phyloP scores from a whole-genome alignment of 1,140 invertebrate species.

The Caerostris extrusa region DNA sequence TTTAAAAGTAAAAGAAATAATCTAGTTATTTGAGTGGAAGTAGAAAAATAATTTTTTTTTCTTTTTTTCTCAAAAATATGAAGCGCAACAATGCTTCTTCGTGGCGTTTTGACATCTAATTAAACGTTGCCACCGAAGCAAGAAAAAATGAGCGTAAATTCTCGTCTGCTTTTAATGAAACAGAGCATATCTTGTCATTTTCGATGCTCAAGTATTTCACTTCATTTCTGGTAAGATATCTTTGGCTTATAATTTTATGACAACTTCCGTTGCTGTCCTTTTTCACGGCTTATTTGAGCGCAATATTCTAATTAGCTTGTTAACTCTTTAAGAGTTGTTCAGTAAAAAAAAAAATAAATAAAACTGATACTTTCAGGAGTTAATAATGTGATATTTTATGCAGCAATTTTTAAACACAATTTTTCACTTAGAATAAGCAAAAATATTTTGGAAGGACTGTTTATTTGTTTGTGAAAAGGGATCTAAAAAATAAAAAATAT shows the following conservation, averaged over 20 bases:
- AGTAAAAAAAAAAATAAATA: no score
- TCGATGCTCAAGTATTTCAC: background rate
- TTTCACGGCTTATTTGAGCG: background rate
- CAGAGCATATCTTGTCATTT: background rate
- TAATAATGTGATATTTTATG: no score
- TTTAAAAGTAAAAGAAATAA: conserved; percentile 6
- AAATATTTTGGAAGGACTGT: no score
- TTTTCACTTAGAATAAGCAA: no score
- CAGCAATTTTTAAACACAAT: no score
- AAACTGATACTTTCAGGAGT: no score
- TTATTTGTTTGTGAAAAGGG: no score
- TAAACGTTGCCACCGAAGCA: background rate
- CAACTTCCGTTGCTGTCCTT: background rate
- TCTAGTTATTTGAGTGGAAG: conserved; percentile 18
- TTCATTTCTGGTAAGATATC: background rate
- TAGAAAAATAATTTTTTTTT: background rate
- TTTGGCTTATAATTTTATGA: conserved; percentile 14
- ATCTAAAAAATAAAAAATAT: no score
- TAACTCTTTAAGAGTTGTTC: background rate
- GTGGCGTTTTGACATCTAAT: conserved; percentile 25
- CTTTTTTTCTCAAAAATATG: background rate
- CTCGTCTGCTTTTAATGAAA: conserved; percentile 26
- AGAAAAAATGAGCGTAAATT: background rate
- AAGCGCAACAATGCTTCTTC: conserved; percentile 18
- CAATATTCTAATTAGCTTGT: background rate